Evolutionary conservation across 2,888 invertebrate genomes (phyloP).

Genomic region (Pedicia rivosa): DNA sequence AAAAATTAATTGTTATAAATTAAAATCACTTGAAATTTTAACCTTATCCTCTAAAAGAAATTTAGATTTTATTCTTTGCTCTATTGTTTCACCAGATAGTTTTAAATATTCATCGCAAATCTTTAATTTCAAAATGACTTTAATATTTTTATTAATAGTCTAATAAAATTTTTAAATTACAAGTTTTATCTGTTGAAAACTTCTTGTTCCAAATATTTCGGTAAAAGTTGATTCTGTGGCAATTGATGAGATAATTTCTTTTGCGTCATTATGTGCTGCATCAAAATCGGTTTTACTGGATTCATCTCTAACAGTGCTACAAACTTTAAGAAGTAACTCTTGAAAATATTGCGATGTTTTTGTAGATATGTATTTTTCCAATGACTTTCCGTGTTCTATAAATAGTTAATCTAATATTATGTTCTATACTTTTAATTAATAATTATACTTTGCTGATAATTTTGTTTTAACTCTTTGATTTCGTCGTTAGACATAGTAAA

Average conservation of each 20-base stretch:
- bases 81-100: conserved; percentile 63
- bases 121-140: not conserved
- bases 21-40: no score
- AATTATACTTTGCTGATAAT: no score
- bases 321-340: conserved; percentile 71
- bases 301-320: conserved; percentile 55
- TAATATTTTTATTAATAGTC: not conserved
- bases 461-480: no score
- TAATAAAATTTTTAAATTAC: conserved; percentile 13
- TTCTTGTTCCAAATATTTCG: conserved; percentile 64
- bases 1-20: no score
- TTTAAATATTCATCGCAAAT: conserved; percentile 23
- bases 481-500: no score
- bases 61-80: conserved; percentile 63
- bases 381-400: conserved; percentile 48
- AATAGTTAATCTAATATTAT: no score
- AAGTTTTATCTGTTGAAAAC: conserved; percentile 41
- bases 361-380: conserved; percentile 67
- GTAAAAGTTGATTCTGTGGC: conserved; percentile 80
- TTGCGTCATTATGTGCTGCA: conserved; percentile 63
- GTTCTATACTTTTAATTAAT: no score
- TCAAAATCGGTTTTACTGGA: conserved; percentile 52
- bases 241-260: conserved; percentile 29
- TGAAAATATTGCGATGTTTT: conserved; percentile 93
- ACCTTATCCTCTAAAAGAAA: conserved; percentile 72